A percentile compares a stretch with the other conserved stretches of the same genome.
Conservation (phyloP, 30 jellyfish, hydroid and myxozoan species). For the Hydractinia symbiolongicarpus region DNA sequence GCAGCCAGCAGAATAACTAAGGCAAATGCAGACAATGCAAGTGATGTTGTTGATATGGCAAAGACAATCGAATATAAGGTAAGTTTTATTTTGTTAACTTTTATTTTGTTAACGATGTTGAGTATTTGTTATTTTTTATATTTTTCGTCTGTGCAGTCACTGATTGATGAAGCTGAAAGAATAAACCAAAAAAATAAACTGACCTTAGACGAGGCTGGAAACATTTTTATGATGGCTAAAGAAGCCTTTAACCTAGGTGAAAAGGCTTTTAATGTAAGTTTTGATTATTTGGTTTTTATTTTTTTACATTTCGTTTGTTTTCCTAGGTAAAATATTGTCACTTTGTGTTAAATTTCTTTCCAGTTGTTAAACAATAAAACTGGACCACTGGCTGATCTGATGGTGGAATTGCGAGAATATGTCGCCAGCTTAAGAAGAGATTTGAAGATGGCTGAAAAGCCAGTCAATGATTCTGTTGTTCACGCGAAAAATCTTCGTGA, state of each 20-base stretch:
- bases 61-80: slow-evolving; percentile 53
- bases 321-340: no score
- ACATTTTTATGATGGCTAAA: slow-evolving; percentile 36
- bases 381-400: slow-evolving; percentile 35
- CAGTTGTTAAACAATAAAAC: slow-evolving; percentile 34
- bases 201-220: slow-evolving; percentile 31
- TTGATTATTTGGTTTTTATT: background rate
- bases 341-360: background rate
- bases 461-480: slow-evolving; percentile 32
- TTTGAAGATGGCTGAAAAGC: slow-evolving; percentile 14
- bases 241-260: slow-evolving; percentile 45
- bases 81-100: slow-evolving; percentile 2
- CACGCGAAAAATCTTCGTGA: slow-evolving; percentile 66
- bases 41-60: slow-evolving; percentile 43
- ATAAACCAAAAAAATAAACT: slow-evolving; percentile 14
- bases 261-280: slow-evolving; percentile 32
- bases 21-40: slow-evolving; percentile 51
- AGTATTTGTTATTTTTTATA: slow-evolving; percentile 2
- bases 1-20: slow-evolving; percentile 53
- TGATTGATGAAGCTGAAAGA: slow-evolving; percentile 29
- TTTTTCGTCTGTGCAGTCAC: slow-evolving; percentile 12
- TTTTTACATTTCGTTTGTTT: no score
- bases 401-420: slow-evolving; percentile 33
- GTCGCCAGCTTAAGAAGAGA: slow-evolving; percentile 9
- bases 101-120: background rate